These are phyloP conservation scores for Dasyprocta punctata DNA, from an alignment of 2,113 vertebrate genomes.

Conservation along the genomic window DNA sequence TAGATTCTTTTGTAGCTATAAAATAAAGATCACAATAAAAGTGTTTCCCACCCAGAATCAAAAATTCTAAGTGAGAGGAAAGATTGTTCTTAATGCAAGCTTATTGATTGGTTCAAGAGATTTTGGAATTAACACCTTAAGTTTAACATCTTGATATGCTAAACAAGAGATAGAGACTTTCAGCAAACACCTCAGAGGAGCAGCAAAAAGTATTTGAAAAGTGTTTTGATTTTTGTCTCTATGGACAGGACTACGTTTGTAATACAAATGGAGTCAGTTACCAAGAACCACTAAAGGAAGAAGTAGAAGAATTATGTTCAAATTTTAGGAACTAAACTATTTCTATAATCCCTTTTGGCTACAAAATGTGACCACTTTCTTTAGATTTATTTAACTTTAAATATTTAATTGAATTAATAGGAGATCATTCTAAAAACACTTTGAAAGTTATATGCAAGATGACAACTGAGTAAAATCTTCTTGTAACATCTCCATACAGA, in stretches of 20 bases:
- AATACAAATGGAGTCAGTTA: neutral
- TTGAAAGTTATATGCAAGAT: conserved; percentile 4
- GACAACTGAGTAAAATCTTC: neutral
- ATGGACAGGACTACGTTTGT: neutral
- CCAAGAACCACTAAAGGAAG: neutral
- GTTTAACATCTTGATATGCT: neutral
- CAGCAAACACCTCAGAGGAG: neutral
- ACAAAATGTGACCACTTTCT: neutral
- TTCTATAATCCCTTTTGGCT: neutral
- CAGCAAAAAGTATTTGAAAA: conserved; percentile 35
- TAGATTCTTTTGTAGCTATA: conserved; percentile 31
- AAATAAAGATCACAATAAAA: conserved; percentile 56
- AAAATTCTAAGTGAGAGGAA: conserved; percentile 45
- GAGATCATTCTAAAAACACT: neutral
- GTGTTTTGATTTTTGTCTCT: neutral
- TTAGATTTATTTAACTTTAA: neutral
- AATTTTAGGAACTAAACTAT: neutral
- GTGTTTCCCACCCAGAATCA: conserved; percentile 57
- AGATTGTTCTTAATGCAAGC: neutral
- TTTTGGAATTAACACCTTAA: conserved; percentile 21
- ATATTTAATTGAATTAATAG: neutral
- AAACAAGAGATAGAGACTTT: neutral
- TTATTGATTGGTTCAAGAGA: neutral
- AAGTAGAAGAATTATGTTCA: neutral
- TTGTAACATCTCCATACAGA: neutral